Conservation (phyloP, 1,140 invertebrate genomes). For the Eubasilissa regina region DNA sequence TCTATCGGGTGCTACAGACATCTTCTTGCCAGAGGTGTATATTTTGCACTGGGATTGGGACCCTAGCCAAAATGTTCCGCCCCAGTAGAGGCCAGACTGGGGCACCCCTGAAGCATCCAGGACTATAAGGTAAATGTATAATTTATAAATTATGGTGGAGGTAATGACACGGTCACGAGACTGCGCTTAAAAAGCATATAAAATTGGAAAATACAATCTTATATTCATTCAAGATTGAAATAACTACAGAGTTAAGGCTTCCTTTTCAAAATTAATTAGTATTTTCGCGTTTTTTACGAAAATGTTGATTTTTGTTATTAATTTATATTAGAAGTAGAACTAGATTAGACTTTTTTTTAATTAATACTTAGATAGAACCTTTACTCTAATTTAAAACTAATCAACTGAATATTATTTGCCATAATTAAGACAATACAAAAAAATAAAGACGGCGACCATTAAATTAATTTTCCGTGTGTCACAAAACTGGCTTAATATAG, state of each 20-base stretch:
- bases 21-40: conserved; percentile 57
- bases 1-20: conserved; percentile 58
- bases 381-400: no score
- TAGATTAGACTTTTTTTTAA: no score
- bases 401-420: no score
- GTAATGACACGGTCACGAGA: neutral
- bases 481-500: no score
- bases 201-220: neutral
- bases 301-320: neutral
- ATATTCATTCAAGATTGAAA: neutral
- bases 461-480: no score
- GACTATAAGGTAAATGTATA: conserved; percentile 62
- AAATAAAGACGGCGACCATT: no score
- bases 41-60: conserved; percentile 65
- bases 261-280: no score
- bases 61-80: conserved; percentile 72
- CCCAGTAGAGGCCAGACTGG: conserved; percentile 66
- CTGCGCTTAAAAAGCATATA: neutral
- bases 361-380: no score
- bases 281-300: no score
- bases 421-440: no score
- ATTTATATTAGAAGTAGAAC: neutral
- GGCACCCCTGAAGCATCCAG: conserved; percentile 71
- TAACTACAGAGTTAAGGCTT: neutral
- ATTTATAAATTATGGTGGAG: neutral